Evolutionary conservation across 2,797 vertebrate genomes (phyloP).

Genomic region (Eptatretus atami): DNA sequence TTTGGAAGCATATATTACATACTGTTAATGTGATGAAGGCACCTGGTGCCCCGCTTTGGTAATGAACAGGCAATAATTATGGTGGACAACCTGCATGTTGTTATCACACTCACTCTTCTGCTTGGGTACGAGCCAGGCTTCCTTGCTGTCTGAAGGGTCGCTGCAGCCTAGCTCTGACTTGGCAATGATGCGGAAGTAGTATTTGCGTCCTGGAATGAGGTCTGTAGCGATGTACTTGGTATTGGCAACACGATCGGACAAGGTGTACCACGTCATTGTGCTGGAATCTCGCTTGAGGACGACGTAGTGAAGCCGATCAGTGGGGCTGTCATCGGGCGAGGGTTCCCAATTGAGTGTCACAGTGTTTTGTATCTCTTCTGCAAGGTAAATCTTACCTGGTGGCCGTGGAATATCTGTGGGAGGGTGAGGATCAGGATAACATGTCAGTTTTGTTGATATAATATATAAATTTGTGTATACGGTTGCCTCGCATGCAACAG

Average conservation of each 20-base stretch:
- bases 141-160: conserved; percentile 17
- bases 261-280: conserved; percentile 17
- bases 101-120: conserved; percentile 11
- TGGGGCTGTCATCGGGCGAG: conserved; percentile 15
- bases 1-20: no score
- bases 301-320: conserved; percentile 13
- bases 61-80: no score
- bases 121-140: conserved; percentile 16
- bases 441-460: neutral
- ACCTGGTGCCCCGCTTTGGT: no score
- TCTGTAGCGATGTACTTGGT: conserved; percentile 17
- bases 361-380: conserved; percentile 18
- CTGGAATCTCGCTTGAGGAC: conserved; percentile 20
- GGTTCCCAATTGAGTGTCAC: conserved; percentile 20
- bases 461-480: no score
- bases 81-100: no score
- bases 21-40: no score
- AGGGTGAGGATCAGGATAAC: neutral
- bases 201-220: conserved; percentile 19
- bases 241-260: conserved; percentile 15
- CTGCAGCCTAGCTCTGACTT: conserved; percentile 16
- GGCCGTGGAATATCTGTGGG: conserved; percentile 16
- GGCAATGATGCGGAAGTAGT: conserved; percentile 18
- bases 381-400: conserved; percentile 14
- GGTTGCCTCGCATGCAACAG: no score